phyloP scores from a whole-genome alignment of 2,888 invertebrate species.

The Leucozona laternaria region DNA sequence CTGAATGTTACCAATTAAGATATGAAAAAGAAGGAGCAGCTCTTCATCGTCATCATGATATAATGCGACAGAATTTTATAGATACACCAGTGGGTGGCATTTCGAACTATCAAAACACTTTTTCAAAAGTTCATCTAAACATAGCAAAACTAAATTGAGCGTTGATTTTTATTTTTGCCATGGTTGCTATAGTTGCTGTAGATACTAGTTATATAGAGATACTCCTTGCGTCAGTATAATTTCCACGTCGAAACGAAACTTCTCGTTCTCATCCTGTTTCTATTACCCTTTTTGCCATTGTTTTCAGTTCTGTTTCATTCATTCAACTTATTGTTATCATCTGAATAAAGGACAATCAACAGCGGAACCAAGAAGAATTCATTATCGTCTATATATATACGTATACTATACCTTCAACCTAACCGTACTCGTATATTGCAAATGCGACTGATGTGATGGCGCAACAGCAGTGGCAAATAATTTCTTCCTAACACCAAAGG shows the following conservation, averaged over 20 bases:
- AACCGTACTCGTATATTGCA: conserved; percentile 52
- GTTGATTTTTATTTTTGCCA: conserved; percentile 62
- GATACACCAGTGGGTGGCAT: conserved; percentile 40
- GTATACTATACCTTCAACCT: too few relatives aligned
- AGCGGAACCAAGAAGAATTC: conserved; percentile 71
- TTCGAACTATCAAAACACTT: conserved; percentile 59
- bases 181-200: background rate
- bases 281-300: conserved; percentile 49
- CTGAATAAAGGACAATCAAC: conserved; percentile 71
- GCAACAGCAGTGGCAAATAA: conserved; percentile 67
- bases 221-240: conserved; percentile 35
- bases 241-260: background rate
- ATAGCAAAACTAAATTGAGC: conserved; percentile 70
- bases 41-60: conserved; percentile 47
- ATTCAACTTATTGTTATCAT: conserved; percentile 67
- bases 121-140: conserved; percentile 70
- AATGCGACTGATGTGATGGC: conserved; percentile 55
- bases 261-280: conserved; percentile 27
- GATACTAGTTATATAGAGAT: too few relatives aligned
- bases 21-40: conserved; percentile 65
- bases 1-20: conserved; percentile 71
- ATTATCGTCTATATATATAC: conserved; percentile 45
- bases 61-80: conserved; percentile 64
- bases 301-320: conserved; percentile 63
- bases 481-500: conserved; percentile 5